A percentile compares a stretch with the other conserved stretches of the same genome.
phyloP scores from a whole-genome alignment of 2,113 vertebrate genomes.

The Syngnathus scovelli region DNA sequence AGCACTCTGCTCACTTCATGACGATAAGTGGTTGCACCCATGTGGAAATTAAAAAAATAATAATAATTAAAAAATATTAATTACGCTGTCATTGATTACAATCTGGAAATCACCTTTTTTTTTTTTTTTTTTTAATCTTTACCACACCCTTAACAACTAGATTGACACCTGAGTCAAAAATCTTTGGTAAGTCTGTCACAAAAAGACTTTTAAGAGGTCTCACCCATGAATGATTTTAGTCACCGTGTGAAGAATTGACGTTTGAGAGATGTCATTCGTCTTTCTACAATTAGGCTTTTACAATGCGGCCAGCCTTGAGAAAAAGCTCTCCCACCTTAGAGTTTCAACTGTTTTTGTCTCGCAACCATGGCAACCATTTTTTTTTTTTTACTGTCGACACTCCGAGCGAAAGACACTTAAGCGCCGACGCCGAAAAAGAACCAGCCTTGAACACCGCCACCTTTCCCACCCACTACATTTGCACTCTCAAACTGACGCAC shows the following conservation, averaged over 20 bases:
- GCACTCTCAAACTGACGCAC: conserved; percentile 33
- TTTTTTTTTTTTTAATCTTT: not conserved
- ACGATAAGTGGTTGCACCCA: too few species aligned
- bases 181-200: too few species aligned
- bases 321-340: conserved; percentile 23
- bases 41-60: too few species aligned
- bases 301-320: conserved; percentile 17
- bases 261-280: not conserved
- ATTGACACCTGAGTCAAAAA: not conserved
- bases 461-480: conserved; percentile 19
- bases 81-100: too few species aligned
- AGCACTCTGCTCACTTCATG: too few species aligned
- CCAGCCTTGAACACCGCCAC: conserved; percentile 52
- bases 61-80: too few species aligned
- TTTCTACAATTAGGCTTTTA: not conserved
- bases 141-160: not conserved
- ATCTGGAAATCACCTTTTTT: too few species aligned
- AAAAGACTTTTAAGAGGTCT: too few species aligned
- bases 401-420: conserved; percentile 27
- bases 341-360: conserved; percentile 36
- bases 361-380: conserved; percentile 59
- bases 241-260: not conserved
- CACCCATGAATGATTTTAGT: not conserved
- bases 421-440: conserved; percentile 35
- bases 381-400: conserved; percentile 16